phyloP scores from a whole-genome alignment of 2,113 vertebrate genomes.

The Elaphurus davidianus region DNA sequence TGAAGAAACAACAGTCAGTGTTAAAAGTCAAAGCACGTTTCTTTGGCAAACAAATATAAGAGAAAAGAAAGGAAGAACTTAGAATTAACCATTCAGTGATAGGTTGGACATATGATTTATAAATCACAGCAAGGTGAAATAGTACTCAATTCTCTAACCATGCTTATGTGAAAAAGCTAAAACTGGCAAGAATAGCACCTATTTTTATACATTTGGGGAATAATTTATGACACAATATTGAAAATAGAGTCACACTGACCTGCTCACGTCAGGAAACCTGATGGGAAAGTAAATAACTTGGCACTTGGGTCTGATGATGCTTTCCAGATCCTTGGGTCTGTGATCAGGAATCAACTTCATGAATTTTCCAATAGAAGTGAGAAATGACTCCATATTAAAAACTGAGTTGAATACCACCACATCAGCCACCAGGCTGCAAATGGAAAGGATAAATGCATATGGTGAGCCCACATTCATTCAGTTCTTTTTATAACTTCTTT shows the following conservation, averaged over 20 bases:
- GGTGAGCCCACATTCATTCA: background rate
- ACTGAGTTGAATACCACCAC: constrained; percentile 91
- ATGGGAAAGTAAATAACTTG: constrained; percentile 93
- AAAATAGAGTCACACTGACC: constrained; percentile 83
- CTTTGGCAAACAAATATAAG: background rate
- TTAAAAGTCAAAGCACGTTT: background rate
- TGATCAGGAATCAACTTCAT: constrained; percentile 96
- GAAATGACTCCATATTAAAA: constrained; percentile 97
- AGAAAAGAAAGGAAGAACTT: constrained; percentile 24
- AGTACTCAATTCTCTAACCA: constrained; percentile 65
- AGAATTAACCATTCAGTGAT: constrained; percentile 1
- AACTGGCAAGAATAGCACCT: constrained; percentile 60
- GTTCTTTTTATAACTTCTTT: background rate
- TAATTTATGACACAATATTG: constrained; percentile 68
- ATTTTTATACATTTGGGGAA: constrained; percentile 62
- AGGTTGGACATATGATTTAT: constrained; percentile 42
- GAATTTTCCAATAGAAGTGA: constrained; percentile 89
- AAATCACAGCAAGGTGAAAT: constrained; percentile 58
- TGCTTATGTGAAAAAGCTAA: constrained; percentile 64
- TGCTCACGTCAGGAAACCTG: constrained; percentile 90
- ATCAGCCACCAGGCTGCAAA: constrained; percentile 92
- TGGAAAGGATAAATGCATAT: constrained; percentile 15
- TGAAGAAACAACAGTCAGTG: background rate
- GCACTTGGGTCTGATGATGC: constrained; percentile 92
- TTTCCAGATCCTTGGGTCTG: constrained; percentile 90